These are phyloP conservation scores for Micrasema longulum DNA, from an alignment of 1,140 invertebrate species.

Conservation along the genomic window DNA sequence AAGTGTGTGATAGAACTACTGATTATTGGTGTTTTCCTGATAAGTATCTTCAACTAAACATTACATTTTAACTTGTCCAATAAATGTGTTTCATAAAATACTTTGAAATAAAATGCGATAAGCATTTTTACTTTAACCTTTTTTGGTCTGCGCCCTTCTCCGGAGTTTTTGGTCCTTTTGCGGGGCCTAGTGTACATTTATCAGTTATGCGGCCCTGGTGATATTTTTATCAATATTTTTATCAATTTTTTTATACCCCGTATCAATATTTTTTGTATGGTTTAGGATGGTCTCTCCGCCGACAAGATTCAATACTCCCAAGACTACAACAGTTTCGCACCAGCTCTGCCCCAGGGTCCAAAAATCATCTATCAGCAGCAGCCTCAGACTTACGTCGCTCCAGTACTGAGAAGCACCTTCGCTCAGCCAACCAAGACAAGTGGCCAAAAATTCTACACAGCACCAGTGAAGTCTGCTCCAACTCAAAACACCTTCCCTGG, in stretches of 20 bases:
- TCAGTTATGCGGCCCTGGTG: not conserved
- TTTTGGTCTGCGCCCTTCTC: too few species aligned
- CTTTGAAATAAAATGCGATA: not conserved
- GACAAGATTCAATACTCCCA: slow-evolving; percentile 23
- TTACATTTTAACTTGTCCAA: too few species aligned
- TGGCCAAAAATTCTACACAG: not conserved
- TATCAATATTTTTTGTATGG: not conserved
- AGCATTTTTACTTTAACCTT: not conserved
- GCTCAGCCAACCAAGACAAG: not conserved
- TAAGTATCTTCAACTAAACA: too few species aligned
- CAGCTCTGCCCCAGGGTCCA: not conserved
- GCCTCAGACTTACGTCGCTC: slow-evolving; percentile 22
- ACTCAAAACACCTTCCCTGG: not conserved
- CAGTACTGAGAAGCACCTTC: not conserved
- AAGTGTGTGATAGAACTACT: too few species aligned
- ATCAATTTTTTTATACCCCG: not conserved
- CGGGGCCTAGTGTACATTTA: not conserved
- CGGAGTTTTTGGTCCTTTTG: too few species aligned
- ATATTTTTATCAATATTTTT: not conserved
- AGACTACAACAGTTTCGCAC: slow-evolving; percentile 11
- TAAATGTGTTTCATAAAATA: too few species aligned
- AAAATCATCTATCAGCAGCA: not conserved
- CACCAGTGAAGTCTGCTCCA: not conserved
- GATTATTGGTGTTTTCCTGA: too few species aligned
- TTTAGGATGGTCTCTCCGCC: slow-evolving; percentile 6